Evolutionary conservation across 1,140 invertebrate genomes (phyloP).

Genomic region (Achroia grisella): DNA sequence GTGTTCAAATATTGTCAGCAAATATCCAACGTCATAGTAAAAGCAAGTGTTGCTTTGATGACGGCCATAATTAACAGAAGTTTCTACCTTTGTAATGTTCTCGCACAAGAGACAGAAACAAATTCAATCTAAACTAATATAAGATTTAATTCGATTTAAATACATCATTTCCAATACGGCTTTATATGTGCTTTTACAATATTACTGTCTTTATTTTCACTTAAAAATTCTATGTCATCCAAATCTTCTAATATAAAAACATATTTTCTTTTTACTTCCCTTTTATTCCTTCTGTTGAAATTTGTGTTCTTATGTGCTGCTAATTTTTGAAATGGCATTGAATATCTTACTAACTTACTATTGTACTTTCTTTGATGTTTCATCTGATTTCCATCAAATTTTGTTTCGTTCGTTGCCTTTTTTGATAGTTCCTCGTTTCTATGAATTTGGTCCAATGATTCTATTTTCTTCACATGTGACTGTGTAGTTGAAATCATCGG

Average conservation of each 20-base stretch:
- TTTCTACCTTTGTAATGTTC: no score
- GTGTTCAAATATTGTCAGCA: no score
- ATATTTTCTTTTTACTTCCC: slow-evolving; percentile 28
- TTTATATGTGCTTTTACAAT: slow-evolving; percentile 40
- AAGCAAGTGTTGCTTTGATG: no score
- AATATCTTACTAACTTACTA: slow-evolving; percentile 33
- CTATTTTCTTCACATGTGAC: slow-evolving; percentile 10
- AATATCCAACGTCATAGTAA: no score
- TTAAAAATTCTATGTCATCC: slow-evolving; percentile 49
- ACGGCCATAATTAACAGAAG: no score
- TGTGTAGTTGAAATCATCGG: slow-evolving; percentile 15
- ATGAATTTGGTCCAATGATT: slow-evolving; percentile 9
- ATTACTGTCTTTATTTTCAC: slow-evolving; percentile 33
- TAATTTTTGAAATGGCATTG: slow-evolving; percentile 47
- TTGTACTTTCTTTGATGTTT: slow-evolving; percentile 34
- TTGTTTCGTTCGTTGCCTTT: slow-evolving; percentile 28
- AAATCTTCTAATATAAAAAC: slow-evolving; percentile 48
- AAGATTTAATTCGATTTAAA: not conserved
- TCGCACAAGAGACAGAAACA: no score
- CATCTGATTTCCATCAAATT: slow-evolving; percentile 13
- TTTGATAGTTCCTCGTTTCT: slow-evolving; percentile 11
- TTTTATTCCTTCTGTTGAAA: slow-evolving; percentile 28
- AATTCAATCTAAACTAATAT: no score
- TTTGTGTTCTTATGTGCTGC: not conserved
- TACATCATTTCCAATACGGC: slow-evolving; percentile 37